Evolutionary conservation across 1,140 invertebrate genomes (phyloP), one percentile per base, ranked within the genome.

Genomic region (Rhagoletis pomonella): DNA sequence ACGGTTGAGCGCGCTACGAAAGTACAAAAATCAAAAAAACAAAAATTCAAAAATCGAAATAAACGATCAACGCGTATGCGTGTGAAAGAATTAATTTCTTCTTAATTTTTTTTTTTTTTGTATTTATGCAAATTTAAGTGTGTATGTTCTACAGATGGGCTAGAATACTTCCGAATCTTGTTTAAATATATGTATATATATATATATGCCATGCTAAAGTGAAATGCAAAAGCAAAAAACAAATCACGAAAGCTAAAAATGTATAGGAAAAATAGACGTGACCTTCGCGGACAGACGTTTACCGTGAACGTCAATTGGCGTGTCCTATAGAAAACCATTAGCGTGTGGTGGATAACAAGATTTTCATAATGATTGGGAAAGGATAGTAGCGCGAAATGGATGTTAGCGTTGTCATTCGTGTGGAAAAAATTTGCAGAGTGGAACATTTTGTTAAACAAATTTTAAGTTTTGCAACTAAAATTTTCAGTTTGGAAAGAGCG

Each of bases 161-260:
- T 69, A 47, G 73, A 81, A 81, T 81, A 55, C 73, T 55, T 81
- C 73, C 73, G 73, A 81, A 58, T 81, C 29, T 58, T 81, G 55
- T 62, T 62, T 29, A 29, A 29, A 29, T 29, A 29, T 29, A 29
- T 29, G 29, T 29, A 29, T 29, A 29, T 29, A 29, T 29, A 29
- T 29, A 29, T 85, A 85, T 85, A 85, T 62, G 29, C 60, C 12
- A 44, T 59, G 42, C 62, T 60, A 62, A 85, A 60, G 60, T 62
- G 44, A 62, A 85, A 85, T 60, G 59, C 84, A 29, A 29, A 29
- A 29, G 29, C 29, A 29, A 29, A 29, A 29, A 29, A 0, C 29
- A 62, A 60, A 12, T 29, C 29, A 60, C 84, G 62, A 85, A 29
- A 58, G n/a, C 55, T 12, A 47, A 59, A 42, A 62, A 17, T 85